Conservation (phyloP, 2,113 vertebrate genomes). For the Neopipo cinnamomea region DNA sequence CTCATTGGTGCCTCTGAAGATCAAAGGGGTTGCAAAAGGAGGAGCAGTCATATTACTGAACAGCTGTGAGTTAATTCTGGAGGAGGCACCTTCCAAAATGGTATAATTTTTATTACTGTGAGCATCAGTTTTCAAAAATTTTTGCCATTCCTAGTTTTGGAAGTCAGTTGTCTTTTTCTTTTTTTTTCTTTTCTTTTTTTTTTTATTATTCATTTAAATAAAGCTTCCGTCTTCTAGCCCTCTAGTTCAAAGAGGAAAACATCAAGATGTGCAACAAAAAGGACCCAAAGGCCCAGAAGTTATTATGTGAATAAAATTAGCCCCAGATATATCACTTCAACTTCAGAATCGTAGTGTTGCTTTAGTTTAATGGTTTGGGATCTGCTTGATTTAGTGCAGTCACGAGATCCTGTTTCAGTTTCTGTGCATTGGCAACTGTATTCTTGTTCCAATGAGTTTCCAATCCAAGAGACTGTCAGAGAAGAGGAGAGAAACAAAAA, state of each 20-base stretch:
- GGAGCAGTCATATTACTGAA: not conserved
- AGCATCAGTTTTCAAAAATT: not conserved
- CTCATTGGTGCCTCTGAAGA: not conserved
- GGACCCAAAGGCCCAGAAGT: not conserved
- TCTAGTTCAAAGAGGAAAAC: not conserved
- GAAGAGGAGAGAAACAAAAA: not conserved
- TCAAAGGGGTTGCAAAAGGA: not conserved
- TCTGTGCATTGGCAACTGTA: not conserved
- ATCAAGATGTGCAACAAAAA: not conserved
- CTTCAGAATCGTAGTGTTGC: not conserved
- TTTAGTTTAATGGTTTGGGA: not conserved
- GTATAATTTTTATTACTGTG: not conserved
- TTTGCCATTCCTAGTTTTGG: not conserved
- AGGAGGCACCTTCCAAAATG: not conserved
- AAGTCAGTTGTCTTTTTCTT: not conserved
- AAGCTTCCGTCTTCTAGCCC: not conserved
- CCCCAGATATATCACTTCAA: not conserved
- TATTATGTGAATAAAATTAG: not conserved
- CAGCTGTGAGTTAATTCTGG: not conserved
- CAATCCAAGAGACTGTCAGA: not conserved
- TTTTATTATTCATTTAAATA: not conserved
- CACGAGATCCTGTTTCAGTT: fast-evolving
- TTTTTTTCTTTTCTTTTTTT: not conserved
- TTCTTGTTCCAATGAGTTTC: not conserved
- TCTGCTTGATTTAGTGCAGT: not conserved